Conservation (phyloP, 1,140 invertebrate genomes). For the Orius laevigatus region DNA sequence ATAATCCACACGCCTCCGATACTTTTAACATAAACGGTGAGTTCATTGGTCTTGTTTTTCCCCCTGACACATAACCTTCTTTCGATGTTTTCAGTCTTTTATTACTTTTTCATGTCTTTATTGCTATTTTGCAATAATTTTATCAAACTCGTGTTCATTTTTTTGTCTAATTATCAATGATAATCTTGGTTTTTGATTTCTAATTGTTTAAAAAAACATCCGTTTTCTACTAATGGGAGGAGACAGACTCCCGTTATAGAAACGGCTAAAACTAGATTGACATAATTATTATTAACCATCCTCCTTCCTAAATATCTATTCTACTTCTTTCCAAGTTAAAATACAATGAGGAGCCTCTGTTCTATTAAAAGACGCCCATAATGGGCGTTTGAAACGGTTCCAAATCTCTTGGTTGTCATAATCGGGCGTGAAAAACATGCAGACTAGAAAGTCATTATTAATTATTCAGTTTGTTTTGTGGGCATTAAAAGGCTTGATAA, state of each 20-base stretch:
- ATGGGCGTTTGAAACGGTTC: neutral
- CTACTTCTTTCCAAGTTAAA: constrained; percentile 2
- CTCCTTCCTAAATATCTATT: neutral
- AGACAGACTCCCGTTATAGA: neutral
- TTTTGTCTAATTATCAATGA: neutral
- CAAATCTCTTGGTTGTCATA: too few species aligned
- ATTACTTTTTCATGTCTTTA: neutral
- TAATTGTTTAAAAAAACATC: neutral
- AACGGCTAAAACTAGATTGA: neutral
- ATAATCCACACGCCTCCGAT: constrained; percentile 19
- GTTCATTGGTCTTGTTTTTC: constrained; percentile 6
- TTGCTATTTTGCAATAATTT: constrained; percentile 1
- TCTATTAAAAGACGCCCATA: neutral
- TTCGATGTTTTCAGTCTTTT: constrained; percentile 6
- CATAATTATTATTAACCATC: neutral
- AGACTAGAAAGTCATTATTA: neutral
- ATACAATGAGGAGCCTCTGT: too few species aligned
- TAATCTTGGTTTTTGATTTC: neutral
- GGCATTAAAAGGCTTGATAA: neutral
- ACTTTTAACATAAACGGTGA: constrained; percentile 22
- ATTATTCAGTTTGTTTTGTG: neutral
- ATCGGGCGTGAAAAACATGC: neutral
- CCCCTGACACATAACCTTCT: constrained; percentile 3
- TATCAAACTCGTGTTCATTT: neutral
- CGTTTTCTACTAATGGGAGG: neutral